These are phyloP conservation scores for Triplophysa bombifrons DNA, from an alignment of 2,797 vertebrate species.

Conservation along the genomic window DNA sequence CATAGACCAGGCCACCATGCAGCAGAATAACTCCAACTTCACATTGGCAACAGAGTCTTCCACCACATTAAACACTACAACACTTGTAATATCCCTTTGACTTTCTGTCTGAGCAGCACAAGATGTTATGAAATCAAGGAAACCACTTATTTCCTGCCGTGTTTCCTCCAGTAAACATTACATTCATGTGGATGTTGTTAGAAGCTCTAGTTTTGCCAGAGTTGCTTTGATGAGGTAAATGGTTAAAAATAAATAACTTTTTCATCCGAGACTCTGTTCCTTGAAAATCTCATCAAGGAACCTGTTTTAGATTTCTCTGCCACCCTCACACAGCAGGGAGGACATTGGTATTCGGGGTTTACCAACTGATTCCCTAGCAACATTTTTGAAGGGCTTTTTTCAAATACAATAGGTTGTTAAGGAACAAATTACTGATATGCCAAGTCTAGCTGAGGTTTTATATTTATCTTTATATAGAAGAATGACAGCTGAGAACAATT, in stretches of 20 bases:
- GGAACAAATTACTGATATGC: not conserved
- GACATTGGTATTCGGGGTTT: not conserved
- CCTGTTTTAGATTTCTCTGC: slow-evolving; percentile 9
- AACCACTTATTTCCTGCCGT: not conserved
- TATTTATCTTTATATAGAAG: no score
- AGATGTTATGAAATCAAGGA: not conserved
- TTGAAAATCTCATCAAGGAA: slow-evolving; percentile 4
- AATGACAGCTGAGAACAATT: no score
- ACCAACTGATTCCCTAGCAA: not conserved
- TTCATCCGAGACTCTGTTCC: not conserved
- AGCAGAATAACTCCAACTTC: not conserved
- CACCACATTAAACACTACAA: slow-evolving; percentile 8
- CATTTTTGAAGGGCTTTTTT: not conserved
- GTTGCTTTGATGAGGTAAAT: slow-evolving; percentile 32
- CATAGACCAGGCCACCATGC: not conserved
- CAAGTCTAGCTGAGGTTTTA: not conserved
- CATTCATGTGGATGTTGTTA: slow-evolving; percentile 9
- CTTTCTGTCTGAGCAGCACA: not conserved
- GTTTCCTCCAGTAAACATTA: not conserved
- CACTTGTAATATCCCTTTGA: slow-evolving; percentile 9
- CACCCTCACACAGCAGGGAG: not conserved
- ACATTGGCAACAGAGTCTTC: slow-evolving; percentile 1
- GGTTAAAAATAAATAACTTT: slow-evolving; percentile 25
- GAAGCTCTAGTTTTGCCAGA: slow-evolving; percentile 15
- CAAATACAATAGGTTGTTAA: not conserved